These are phyloP conservation scores for Arothron firmamentum DNA, from an alignment of 2,113 vertebrate species.

Conservation along the genomic window DNA sequence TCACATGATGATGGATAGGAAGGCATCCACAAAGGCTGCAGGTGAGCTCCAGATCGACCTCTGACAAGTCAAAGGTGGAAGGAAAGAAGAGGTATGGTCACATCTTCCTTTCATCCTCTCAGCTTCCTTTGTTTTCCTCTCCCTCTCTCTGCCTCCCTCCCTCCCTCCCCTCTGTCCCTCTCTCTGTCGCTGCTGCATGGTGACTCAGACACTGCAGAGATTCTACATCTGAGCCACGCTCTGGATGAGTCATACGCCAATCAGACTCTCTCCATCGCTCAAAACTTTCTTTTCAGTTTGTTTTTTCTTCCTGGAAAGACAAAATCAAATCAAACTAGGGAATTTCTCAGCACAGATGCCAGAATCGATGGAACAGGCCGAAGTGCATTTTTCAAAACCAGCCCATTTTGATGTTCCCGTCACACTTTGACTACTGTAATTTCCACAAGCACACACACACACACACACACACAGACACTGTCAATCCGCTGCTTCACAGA, in stretches of 20 bases:
- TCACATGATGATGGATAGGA: no score
- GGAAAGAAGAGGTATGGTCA: slow-evolving; percentile 54
- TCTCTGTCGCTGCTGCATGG: slow-evolving; percentile 50
- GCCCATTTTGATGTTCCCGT: slow-evolving; percentile 43
- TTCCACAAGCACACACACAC: slow-evolving; percentile 1
- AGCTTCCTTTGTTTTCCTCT: slow-evolving; percentile 55
- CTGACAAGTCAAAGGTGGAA: slow-evolving; percentile 22
- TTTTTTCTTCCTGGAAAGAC: neutral
- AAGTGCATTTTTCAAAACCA: slow-evolving; percentile 23
- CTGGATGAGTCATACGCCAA: slow-evolving; percentile 63
- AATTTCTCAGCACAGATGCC: neutral
- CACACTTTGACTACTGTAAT: slow-evolving; percentile 36
- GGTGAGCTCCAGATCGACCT: slow-evolving; percentile 10
- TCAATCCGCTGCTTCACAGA: slow-evolving; percentile 49
- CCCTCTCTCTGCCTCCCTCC: slow-evolving; percentile 56
- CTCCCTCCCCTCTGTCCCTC: slow-evolving; percentile 12
- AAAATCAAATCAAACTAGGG: no score
- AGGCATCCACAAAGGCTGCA: neutral
- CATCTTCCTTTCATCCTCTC: slow-evolving; percentile 58
- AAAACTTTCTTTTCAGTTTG: slow-evolving; percentile 22
- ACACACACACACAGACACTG: slow-evolving; percentile 40
- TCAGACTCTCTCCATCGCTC: slow-evolving; percentile 29
- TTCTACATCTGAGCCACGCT: slow-evolving; percentile 60
- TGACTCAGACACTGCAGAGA: slow-evolving; percentile 76
- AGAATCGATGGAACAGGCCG: slow-evolving; percentile 16